Conservation (phyloP, 2,113 vertebrate genomes). For the Podarcis raffonei region DNA sequence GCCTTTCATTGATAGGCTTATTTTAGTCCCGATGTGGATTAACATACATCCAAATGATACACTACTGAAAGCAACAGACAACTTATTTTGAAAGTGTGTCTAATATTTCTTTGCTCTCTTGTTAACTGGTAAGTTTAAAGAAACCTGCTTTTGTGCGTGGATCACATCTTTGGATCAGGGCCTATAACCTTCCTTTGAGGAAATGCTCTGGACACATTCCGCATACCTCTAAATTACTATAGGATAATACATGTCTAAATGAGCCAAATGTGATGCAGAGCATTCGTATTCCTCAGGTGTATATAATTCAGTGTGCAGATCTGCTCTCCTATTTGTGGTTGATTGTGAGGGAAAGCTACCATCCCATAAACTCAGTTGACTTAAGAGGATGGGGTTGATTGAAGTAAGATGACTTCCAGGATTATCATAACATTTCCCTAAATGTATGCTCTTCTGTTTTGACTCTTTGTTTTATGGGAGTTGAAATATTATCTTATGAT, state of each 20-base stretch:
- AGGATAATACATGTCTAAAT: constrained; percentile 42
- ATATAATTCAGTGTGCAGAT: constrained; percentile 56
- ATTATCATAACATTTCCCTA: constrained; percentile 66
- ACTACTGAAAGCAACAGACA: neutral
- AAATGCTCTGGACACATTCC: constrained; percentile 35
- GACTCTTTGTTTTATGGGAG: constrained; percentile 77
- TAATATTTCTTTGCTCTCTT: neutral
- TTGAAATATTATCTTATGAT: constrained; percentile 81
- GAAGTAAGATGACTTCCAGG: constrained; percentile 64
- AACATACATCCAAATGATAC: neutral
- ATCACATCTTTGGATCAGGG: neutral
- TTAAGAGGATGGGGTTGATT: constrained; percentile 58
- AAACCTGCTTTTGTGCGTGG: neutral
- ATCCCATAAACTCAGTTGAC: constrained; percentile 55
- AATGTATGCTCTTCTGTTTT: constrained; percentile 66
- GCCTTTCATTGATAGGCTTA: neutral
- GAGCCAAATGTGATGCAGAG: constrained; percentile 77
- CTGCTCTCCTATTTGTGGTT: constrained; percentile 56
- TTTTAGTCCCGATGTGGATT: neutral
- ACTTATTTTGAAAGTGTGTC: neutral
- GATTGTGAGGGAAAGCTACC: constrained; percentile 65
- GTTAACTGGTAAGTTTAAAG: neutral
- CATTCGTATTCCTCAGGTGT: constrained; percentile 46
- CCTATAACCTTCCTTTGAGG: constrained; percentile 31
- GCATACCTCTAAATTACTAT: constrained; percentile 41